Evolutionary conservation across 2,888 invertebrate genomes (phyloP).

Genomic region (Lycocerus yunnanus): DNA sequence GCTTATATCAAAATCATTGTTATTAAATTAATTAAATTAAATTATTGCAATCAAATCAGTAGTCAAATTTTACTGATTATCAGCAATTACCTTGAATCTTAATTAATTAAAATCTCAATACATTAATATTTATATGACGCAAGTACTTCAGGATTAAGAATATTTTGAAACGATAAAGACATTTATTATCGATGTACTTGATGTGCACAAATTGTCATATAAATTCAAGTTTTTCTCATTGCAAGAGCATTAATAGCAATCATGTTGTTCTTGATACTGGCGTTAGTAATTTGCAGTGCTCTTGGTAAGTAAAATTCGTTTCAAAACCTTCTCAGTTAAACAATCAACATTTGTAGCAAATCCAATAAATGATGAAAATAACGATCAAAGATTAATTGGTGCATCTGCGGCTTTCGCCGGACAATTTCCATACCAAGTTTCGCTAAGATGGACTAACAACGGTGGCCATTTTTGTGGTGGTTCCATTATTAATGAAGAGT

Average conservation of each 20-base stretch:
- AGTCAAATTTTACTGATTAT: no score
- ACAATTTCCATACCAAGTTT: slow-evolving; percentile 5
- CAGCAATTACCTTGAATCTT: no score
- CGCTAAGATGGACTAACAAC: neutral
- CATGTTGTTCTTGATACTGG: neutral
- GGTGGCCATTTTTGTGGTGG: neutral
- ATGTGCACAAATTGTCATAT: neutral
- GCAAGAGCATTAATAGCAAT: neutral
- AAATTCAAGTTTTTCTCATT: neutral
- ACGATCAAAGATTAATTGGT: neutral
- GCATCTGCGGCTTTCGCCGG: neutral
- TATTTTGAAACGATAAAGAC: neutral
- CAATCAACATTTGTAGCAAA: neutral
- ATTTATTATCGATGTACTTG: neutral
- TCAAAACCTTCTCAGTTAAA: neutral
- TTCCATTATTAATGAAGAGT: neutral
- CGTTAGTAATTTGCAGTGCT: neutral
- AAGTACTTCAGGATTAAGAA: neutral
- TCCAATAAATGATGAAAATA: neutral
- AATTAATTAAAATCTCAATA: neutral
- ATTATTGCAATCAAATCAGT: no score
- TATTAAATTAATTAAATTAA: no score
- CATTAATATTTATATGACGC: neutral
- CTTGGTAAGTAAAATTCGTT: neutral
- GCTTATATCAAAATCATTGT: no score